Base-by-base conservation (phyloP, 2,113 vertebrate species). In the Lipotes vexillifer region DNA sequence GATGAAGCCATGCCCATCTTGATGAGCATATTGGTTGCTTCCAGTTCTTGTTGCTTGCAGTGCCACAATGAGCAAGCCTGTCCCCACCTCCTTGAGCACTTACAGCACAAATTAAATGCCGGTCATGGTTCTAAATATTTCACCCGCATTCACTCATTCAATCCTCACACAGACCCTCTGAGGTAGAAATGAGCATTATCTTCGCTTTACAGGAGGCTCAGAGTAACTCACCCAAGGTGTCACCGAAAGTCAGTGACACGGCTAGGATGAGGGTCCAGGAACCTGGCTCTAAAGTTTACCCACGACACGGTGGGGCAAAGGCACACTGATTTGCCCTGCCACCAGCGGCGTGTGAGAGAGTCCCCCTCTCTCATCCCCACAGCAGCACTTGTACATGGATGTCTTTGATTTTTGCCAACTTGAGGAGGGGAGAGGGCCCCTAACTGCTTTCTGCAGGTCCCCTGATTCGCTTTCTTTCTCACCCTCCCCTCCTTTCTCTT, bases 341-440 rank as follows among this genome's bases (percentile, higher is more conserved):
- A 55, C 52, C 63, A 21, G n/a, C 10, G 4, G 4, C 8, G 6
- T 7, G 27, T 0, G 20, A 41, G 31, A 63, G 18, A 31, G 57
- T 12, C 46, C 20, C 31, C 57, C 13, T 38, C 8, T 49, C 44
- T 38, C 46, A 25, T 7, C 27, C 13, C 29, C 49, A 33, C 52
- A 27, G 31, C 2, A 8, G 57, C 38, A 13, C 41, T n/a, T 59
- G 59, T 49, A 11, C 0, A 0, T 4, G 65, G 33, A 12, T 2
- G 0, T 15, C 31, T 38, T 21, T 41, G 69, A 14, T 20, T 27
- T 68, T 46, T 14, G 38, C 90, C 77, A 52, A 8, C 8, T 59
- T 11, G 46, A 38, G 23, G 9, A 6, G 68, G 27, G 81, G 59
- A 65, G 61, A 41, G 6, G n/a, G 65, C 1, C 55, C 38, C 52